phyloP scores from a whole-genome alignment of 2,797 vertebrate genomes.

The Petrocephalus schoutedeni region DNA sequence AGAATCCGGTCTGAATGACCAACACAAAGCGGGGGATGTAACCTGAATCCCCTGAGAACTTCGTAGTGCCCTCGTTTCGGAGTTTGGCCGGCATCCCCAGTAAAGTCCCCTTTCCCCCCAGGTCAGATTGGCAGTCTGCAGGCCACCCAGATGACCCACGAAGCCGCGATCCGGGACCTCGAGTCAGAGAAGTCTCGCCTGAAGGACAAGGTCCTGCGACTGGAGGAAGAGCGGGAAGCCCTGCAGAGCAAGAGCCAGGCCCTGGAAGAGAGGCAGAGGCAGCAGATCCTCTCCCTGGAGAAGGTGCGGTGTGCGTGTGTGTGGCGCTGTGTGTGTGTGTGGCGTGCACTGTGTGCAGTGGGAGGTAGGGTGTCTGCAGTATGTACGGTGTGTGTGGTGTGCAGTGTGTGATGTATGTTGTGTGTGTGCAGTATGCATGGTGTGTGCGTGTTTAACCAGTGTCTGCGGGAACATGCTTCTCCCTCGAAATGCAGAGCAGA shows the following conservation, averaged over 20 bases:
- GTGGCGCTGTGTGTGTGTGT: too few relatives aligned
- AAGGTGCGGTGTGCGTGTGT: constrained; percentile 65
- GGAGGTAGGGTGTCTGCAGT: too few relatives aligned
- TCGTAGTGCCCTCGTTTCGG: background rate
- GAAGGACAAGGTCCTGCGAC: constrained; percentile 82
- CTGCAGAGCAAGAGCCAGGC: constrained; percentile 82
- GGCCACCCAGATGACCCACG: constrained; percentile 95
- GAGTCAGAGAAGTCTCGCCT: constrained; percentile 88
- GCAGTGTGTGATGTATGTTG: background rate
- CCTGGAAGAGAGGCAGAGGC: constrained; percentile 84
- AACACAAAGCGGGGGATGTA: background rate
- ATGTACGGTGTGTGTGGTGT: background rate
- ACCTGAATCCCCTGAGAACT: background rate
- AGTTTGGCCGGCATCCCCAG: background rate
- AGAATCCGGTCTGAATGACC: too few relatives aligned
- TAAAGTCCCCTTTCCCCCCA: constrained; percentile 37
- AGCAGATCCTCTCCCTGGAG: constrained; percentile 83
- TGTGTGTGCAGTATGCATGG: background rate
- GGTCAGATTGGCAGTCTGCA: constrained; percentile 97
- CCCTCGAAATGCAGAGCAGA: constrained; percentile 5
- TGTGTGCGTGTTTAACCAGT: background rate
- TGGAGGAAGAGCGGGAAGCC: constrained; percentile 86
- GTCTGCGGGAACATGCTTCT: background rate
- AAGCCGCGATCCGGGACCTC: constrained; percentile 92
- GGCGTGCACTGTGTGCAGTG: background rate